These are phyloP conservation scores for Alcedo atthis DNA, from an alignment of 2,797 vertebrate genomes.

Conservation along the genomic window DNA sequence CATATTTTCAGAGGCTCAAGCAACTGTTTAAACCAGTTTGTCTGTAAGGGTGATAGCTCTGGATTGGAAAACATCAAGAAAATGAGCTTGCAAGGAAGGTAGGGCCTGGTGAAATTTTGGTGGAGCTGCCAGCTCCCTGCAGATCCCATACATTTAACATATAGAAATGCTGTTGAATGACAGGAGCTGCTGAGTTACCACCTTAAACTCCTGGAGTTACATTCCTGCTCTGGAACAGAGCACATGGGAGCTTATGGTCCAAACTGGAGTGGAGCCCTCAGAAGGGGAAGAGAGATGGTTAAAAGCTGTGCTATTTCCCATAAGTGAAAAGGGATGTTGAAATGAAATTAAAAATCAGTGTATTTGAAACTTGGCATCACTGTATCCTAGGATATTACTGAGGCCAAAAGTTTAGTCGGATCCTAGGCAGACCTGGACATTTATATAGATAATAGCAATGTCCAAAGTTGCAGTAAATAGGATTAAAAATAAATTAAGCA, in stretches of 20 bases:
- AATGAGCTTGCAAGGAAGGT: neutral
- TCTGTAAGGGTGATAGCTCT: neutral
- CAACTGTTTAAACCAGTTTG: neutral
- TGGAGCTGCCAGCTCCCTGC: neutral
- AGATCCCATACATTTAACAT: neutral
- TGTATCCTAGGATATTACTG: neutral
- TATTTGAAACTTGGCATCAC: neutral
- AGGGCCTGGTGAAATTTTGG: neutral
- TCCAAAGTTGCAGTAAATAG: conserved; percentile 60
- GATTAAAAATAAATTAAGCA: conserved; percentile 63
- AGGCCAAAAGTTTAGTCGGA: conserved; percentile 47
- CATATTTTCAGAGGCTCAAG: neutral
- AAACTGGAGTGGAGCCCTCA: neutral
- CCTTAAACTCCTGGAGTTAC: neutral
- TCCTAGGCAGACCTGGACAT: conserved; percentile 32
- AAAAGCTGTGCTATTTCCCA: neutral
- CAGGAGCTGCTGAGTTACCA: neutral
- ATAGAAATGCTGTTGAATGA: neutral
- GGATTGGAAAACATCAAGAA: neutral
- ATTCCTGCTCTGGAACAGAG: neutral
- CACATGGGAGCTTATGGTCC: neutral
- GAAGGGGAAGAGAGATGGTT: neutral
- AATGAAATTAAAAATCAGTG: conserved; percentile 16
- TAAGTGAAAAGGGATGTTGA: conserved; percentile 1
- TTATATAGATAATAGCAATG: conserved; percentile 12